phyloP scores from a whole-genome alignment of 2,888 invertebrate genomes.

The Ellobium chinense region DNA sequence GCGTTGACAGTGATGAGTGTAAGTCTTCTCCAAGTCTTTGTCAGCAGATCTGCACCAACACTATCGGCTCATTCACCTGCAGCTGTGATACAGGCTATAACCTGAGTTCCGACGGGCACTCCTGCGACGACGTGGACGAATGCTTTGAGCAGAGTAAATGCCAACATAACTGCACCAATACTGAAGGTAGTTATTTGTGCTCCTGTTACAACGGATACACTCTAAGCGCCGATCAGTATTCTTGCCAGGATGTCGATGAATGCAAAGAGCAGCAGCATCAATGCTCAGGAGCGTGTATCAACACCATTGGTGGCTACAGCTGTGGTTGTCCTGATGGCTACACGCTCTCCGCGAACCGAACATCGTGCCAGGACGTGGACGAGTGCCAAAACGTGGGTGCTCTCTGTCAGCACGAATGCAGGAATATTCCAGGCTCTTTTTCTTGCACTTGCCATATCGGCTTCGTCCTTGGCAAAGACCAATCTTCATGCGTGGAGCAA shows the following conservation, averaged over 20 bases:
- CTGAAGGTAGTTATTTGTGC: neutral
- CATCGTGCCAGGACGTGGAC: neutral
- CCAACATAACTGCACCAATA: neutral
- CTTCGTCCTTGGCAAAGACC: constrained; percentile 58
- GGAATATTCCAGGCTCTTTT: constrained; percentile 72
- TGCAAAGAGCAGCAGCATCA: neutral
- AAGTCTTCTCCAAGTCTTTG: neutral
- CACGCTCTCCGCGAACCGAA: neutral
- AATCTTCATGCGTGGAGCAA: constrained; percentile 5
- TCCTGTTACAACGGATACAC: constrained; percentile 37
- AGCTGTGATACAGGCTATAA: neutral
- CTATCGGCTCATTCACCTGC: constrained; percentile 53
- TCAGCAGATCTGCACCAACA: constrained; percentile 45
- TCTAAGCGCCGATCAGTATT: neutral
- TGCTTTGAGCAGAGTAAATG: neutral
- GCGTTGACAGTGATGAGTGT: neutral
- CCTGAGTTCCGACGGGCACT: neutral
- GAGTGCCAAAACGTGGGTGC: neutral
- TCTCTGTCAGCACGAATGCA: neutral
- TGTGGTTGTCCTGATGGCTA: constrained; percentile 4
- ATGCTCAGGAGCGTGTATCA: neutral
- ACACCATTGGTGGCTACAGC: neutral
- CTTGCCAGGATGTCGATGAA: neutral
- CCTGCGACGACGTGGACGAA: neutral
- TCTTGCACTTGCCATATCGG: constrained; percentile 63